These are phyloP conservation scores for Dipodomys stephensi DNA, from an alignment of 2,113 vertebrate genomes.

Conservation along the genomic window DNA sequence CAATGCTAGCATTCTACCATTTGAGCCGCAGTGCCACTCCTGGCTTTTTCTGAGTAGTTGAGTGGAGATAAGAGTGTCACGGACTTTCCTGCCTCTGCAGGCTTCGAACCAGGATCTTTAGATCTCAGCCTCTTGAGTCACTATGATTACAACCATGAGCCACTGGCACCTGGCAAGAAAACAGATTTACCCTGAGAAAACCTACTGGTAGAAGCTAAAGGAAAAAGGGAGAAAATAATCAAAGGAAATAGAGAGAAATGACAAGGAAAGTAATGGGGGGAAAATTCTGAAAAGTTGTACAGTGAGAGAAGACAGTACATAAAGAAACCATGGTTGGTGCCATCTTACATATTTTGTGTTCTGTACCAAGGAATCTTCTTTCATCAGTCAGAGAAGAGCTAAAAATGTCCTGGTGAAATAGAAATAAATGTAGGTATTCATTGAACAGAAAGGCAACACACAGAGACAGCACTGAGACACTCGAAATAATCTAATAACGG, in stretches of 20 bases:
- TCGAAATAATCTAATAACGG: not conserved
- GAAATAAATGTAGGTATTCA: constrained; percentile 17
- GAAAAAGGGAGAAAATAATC: not conserved
- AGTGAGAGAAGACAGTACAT: not conserved
- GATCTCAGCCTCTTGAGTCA: too few species aligned
- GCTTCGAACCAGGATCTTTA: too few species aligned
- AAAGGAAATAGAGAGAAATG: not conserved
- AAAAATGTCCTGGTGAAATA: not conserved
- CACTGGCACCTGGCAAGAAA: not conserved
- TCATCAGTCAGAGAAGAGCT: not conserved
- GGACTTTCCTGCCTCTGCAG: too few species aligned
- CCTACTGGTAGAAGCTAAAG: not conserved
- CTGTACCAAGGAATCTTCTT: not conserved
- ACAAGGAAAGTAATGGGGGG: not conserved
- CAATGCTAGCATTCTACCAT: too few species aligned
- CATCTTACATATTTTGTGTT: not conserved
- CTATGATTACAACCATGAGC: too few species aligned
- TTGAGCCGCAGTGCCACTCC: too few species aligned
- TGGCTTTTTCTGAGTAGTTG: too few species aligned
- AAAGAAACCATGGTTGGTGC: not conserved
- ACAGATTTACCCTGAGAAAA: not conserved
- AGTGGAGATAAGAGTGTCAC: too few species aligned
- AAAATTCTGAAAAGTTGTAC: not conserved
- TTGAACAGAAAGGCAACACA: not conserved
- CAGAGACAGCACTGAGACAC: not conserved